Conservation (phyloP, 2,113 vertebrate species). For the Mormyrus iriodes region DNA sequence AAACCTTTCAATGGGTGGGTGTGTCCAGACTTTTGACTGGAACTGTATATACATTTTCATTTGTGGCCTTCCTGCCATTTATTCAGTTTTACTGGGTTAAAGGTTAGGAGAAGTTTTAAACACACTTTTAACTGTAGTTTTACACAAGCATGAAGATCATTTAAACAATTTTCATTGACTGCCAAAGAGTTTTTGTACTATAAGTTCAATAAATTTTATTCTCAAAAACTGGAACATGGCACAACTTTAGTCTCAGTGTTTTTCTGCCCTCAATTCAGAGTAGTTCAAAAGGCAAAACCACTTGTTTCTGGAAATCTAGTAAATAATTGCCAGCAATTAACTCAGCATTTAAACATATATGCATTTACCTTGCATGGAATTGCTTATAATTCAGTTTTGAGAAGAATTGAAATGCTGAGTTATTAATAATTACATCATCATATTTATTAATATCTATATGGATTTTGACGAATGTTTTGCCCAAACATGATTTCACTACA, state of each 20-base stretch:
- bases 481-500: slow-evolving; percentile 20
- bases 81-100: not conserved
- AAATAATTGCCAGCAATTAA: not conserved
- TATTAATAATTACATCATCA: not conserved
- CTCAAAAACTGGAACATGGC: not conserved
- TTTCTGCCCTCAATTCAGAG: not conserved
- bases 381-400: not conserved
- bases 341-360: not conserved
- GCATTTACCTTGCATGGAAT: not conserved
- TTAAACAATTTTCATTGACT: not conserved
- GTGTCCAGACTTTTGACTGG: not conserved
- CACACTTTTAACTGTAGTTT: not conserved
- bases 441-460: slow-evolving; percentile 25
- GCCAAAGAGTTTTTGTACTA: not conserved
- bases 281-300: not conserved
- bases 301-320: not conserved
- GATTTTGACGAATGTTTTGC: not conserved
- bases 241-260: not conserved
- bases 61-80: not conserved
- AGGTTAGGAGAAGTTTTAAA: not conserved
- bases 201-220: not conserved
- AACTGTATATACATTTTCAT: not conserved
- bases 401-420: not conserved
- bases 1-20: not conserved
- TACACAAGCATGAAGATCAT: not conserved